Evolutionary conservation across 2,797 vertebrate genomes (phyloP).

Genomic region (Coccyzus lansbergi): DNA sequence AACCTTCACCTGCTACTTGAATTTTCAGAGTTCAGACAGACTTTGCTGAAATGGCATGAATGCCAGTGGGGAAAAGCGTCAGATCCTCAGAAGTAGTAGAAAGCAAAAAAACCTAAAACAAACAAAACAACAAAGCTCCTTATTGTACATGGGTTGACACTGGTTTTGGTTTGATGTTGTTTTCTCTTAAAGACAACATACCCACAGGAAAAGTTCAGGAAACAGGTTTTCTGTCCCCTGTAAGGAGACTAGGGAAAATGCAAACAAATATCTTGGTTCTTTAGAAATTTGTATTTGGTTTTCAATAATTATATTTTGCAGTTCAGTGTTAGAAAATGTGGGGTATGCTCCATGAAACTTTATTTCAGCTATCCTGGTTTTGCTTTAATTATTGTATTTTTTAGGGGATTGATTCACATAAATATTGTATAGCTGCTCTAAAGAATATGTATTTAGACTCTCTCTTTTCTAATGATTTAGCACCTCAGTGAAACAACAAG

Average conservation of each 20-base stretch:
- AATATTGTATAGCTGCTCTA: background rate
- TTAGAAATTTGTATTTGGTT: background rate
- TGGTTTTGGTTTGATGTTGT: background rate
- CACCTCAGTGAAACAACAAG: background rate
- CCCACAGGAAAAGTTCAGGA: background rate
- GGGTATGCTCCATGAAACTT: background rate
- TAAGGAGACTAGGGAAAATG: background rate
- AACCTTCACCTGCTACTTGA: background rate
- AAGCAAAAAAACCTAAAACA: background rate
- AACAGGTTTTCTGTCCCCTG: background rate
- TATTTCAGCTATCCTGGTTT: background rate
- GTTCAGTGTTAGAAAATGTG: background rate
- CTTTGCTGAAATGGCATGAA: background rate
- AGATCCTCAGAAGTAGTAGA: background rate
- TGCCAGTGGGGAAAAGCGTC: background rate
- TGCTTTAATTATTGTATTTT: background rate
- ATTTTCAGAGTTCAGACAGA: background rate
- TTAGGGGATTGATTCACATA: background rate
- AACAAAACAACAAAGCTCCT: no score
- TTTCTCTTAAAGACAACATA: background rate
- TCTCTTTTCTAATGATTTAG: background rate
- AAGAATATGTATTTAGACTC: background rate
- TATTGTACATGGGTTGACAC: background rate
- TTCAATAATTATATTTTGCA: background rate
- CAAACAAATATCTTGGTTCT: background rate